Evolutionary conservation across 64 coral and sea anemone genomes (phyloP).

Genomic region (Stylophora pistillata): DNA sequence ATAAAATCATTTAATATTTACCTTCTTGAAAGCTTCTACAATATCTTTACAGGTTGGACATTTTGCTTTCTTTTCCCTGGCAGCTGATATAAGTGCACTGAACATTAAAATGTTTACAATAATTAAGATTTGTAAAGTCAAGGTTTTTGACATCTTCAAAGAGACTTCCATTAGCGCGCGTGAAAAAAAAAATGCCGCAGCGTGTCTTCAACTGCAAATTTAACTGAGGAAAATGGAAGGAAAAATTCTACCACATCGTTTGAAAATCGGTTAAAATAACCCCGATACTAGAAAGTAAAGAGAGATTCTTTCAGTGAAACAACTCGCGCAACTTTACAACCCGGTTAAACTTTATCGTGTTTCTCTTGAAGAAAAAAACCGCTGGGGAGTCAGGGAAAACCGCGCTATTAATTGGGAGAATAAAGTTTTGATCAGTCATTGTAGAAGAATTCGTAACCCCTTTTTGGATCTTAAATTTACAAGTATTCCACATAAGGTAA

Average conservation of each 20-base stretch:
- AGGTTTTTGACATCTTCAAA: constrained; percentile 31
- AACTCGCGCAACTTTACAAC: neutral
- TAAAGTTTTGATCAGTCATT: neutral
- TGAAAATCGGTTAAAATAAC: neutral
- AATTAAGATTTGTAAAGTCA: neutral
- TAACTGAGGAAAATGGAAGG: neutral
- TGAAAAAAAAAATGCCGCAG: neutral
- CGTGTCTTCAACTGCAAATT: neutral
- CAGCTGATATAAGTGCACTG: constrained; percentile 18
- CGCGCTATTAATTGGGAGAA: constrained; percentile 9
- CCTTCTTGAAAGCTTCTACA: constrained; percentile 89
- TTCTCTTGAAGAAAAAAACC: constrained; percentile 5
- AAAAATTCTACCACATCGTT: neutral
- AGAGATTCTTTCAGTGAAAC: neutral
- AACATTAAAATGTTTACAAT: constrained; percentile 35
- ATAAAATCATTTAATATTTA: constrained; percentile 41
- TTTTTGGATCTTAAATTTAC: neutral
- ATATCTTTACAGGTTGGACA: constrained; percentile 83
- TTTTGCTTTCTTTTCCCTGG: constrained; percentile 74
- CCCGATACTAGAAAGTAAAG: neutral
- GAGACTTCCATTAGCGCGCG: neutral
- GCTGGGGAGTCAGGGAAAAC: constrained; percentile 41
- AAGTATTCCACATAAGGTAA: neutral
- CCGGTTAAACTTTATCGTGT: constrained; percentile 4
- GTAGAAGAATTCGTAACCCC: neutral